phyloP scores from a whole-genome alignment of 2,888 invertebrate species.

The Holacanthella duospinosa region DNA sequence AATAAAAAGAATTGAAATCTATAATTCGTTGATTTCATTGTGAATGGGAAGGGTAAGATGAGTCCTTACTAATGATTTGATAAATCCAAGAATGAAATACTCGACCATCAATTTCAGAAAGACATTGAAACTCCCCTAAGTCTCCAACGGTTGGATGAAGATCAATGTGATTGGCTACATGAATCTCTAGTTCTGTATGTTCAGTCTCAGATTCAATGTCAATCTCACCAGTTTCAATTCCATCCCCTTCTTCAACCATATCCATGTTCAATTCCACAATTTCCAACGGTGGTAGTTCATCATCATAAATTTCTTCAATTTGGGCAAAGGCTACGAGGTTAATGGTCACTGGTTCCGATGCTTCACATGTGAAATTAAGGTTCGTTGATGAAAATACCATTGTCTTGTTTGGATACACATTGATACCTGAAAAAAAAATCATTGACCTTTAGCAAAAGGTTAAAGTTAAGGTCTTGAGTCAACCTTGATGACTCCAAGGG shows the following conservation, averaged over 20 bases:
- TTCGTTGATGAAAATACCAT: conserved; percentile 21
- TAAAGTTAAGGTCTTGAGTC: too few relatives aligned
- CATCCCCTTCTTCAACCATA: conserved; percentile 13
- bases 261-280: background rate
- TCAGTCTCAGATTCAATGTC: conserved; percentile 24
- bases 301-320: background rate
- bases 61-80: conserved; percentile 23
- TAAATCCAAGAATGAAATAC: conserved; percentile 28
- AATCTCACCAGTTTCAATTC: conserved; percentile 14
- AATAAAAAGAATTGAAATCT: background rate
- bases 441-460: background rate
- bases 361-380: conserved; percentile 26
- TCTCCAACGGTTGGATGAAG: conserved; percentile 20
- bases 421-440: conserved; percentile 14
- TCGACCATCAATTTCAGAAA: conserved; percentile 23
- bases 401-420: conserved; percentile 16
- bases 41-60: too few relatives aligned
- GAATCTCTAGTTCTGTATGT: conserved; percentile 19
- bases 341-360: conserved; percentile 20
- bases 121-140: conserved; percentile 28
- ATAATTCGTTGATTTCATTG: background rate
- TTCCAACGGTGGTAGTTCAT: background rate
- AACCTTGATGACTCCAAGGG: too few relatives aligned
- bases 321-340: background rate
- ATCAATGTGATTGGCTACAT: conserved; percentile 28